phyloP scores from a whole-genome alignment of 2,113 vertebrate species.

The Aleadryas rufinucha region DNA sequence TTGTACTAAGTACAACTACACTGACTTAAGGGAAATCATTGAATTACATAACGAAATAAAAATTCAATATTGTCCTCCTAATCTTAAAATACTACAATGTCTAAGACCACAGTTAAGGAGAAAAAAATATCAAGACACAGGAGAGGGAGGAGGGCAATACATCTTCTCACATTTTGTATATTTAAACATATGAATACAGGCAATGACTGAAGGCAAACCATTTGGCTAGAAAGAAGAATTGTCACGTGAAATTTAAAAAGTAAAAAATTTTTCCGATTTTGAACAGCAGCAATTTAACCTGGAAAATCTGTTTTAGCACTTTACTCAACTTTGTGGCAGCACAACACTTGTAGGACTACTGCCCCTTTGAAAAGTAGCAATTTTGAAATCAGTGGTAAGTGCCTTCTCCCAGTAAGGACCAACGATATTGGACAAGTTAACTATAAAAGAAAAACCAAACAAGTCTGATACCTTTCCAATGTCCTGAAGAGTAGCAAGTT shows the following conservation, averaged over 20 bases:
- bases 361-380: not conserved
- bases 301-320: not conserved
- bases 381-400: not conserved
- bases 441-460: not conserved
- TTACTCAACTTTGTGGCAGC: not conserved
- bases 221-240: not conserved
- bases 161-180: not conserved
- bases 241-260: not conserved
- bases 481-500: constrained; percentile 92
- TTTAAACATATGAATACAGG: not conserved
- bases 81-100: not conserved
- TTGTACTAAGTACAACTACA: not conserved
- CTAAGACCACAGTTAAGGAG: not conserved
- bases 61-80: not conserved
- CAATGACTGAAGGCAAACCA: not conserved
- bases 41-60: not conserved
- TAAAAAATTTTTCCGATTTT: not conserved
- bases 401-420: not conserved
- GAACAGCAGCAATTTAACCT: not conserved
- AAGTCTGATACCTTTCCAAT: constrained; percentile 86
- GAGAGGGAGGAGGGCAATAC: not conserved
- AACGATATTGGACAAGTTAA: not conserved
- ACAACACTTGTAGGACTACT: not conserved
- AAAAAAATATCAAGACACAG: not conserved
- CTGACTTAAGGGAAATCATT: not conserved